phyloP scores from a whole-genome alignment of 2,113 vertebrate species.

The Collichthys lucidus region DNA sequence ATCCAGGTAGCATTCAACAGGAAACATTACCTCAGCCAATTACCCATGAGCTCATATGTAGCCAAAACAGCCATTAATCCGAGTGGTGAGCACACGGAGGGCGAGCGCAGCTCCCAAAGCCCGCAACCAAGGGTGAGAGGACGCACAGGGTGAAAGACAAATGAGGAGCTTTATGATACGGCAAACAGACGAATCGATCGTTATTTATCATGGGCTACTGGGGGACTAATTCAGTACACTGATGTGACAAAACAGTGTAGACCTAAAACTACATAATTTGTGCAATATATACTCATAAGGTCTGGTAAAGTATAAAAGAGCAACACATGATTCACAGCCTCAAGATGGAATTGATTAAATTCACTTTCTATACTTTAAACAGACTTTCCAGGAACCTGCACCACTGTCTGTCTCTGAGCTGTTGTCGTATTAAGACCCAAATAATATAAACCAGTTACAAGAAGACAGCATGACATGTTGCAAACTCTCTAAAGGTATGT shows the following conservation, averaged over 20 bases:
- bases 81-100: slow-evolving; percentile 69
- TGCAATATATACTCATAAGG: not conserved
- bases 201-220: slow-evolving; percentile 6
- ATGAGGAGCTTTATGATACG: slow-evolving; percentile 13
- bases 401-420: not conserved
- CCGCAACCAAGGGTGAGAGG: slow-evolving; percentile 41
- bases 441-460: slow-evolving; percentile 52
- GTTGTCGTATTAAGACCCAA: slow-evolving; percentile 40
- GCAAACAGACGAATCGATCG: slow-evolving; percentile 36
- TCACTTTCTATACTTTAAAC: slow-evolving; percentile 19
- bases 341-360: slow-evolving; percentile 4
- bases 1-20: slow-evolving; percentile 80
- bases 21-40: slow-evolving; percentile 81
- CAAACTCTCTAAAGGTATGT: slow-evolving; percentile 42
- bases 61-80: slow-evolving; percentile 85
- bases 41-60: slow-evolving; percentile 83
- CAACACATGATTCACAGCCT: not conserved
- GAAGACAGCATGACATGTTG: slow-evolving; percentile 29
- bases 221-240: not conserved
- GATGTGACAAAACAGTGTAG: not conserved
- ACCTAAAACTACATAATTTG: not conserved
- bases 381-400: slow-evolving; percentile 37
- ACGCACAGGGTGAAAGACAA: slow-evolving; percentile 42
- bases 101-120: slow-evolving; percentile 34
- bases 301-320: not conserved